phyloP scores from a whole-genome alignment of 2,888 invertebrate genomes.

The Scaptomyza tumidula region DNA sequence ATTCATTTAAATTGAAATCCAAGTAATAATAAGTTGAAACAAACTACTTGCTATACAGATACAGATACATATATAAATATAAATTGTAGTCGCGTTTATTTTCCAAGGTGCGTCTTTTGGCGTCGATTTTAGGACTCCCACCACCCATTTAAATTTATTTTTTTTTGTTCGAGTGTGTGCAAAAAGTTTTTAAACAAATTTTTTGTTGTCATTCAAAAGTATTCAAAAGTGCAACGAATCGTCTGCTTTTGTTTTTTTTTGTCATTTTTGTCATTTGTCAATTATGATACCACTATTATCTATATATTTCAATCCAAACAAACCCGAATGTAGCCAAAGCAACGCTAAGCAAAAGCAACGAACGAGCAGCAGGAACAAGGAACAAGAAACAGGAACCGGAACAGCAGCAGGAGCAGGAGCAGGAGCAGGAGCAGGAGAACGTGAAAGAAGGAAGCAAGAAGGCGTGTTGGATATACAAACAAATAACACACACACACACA shows the following conservation, averaged over 20 bases:
- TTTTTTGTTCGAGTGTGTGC: constrained; percentile 36
- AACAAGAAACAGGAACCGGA: constrained; percentile 18
- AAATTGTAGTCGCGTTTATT: constrained; percentile 27
- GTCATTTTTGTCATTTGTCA: constrained; percentile 7
- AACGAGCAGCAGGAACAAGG: constrained; percentile 33
- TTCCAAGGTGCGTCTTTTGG: constrained; percentile 36
- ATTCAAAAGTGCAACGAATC: constrained; percentile 30
- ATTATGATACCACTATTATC: constrained; percentile 44
- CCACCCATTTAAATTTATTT: neutral
- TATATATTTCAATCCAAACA: constrained; percentile 49
- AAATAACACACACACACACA: constrained; percentile 1
- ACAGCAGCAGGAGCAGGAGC: constrained; percentile 20
- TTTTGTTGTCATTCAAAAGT: constrained; percentile 33
- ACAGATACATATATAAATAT: neutral
- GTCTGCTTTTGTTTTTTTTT: neutral
- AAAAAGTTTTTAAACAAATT: constrained; percentile 26
- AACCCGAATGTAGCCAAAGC: constrained; percentile 54
- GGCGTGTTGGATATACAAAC: constrained; percentile 27
- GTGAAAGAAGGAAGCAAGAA: constrained; percentile 15
- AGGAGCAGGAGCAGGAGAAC: constrained; percentile 12
- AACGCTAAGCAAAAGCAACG: constrained; percentile 57
- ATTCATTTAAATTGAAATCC: constrained; percentile 2
- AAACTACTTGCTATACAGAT: neutral
- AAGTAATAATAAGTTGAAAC: constrained; percentile 12
- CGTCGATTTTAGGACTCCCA: constrained; percentile 1